Conservation (phyloP, 2,888 invertebrate species). For the Dynastes hyllus region DNA sequence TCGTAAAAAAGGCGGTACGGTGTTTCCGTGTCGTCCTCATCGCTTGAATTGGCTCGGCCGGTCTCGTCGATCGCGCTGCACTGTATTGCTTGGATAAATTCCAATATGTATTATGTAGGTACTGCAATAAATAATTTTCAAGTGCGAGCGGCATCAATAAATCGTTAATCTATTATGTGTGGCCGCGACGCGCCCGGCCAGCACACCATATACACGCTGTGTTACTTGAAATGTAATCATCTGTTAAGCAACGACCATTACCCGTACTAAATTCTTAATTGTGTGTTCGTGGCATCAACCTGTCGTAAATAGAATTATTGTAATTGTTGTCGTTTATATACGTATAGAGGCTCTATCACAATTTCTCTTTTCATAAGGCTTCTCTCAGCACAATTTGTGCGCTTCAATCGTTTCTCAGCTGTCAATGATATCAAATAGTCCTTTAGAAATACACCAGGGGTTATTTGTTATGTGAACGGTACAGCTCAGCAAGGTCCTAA, state of each 20-base stretch:
- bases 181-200: constrained; percentile 25
- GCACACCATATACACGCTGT: constrained; percentile 13
- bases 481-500: no score
- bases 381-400: not conserved
- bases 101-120: constrained; percentile 17
- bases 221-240: constrained; percentile 32
- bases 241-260: constrained; percentile 36
- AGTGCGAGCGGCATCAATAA: constrained; percentile 34
- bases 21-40: constrained; percentile 36
- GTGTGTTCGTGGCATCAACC: constrained; percentile 25
- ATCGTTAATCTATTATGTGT: constrained; percentile 39
- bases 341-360: not conserved
- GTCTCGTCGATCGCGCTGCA: constrained; percentile 8
- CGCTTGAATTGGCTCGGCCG: not conserved
- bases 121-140: constrained; percentile 38
- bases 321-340: constrained; percentile 16
- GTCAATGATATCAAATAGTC: not conserved
- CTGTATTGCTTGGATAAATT: constrained; percentile 17
- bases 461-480: no score
- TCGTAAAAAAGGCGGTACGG: constrained; percentile 41
- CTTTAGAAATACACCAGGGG: no score
- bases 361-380: not conserved
- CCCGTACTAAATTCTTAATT: constrained; percentile 40
- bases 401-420: not conserved
- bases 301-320: constrained; percentile 34